A percentile compares a stretch with the other conserved stretches of the same genome.
phyloP scores from a whole-genome alignment of 2,113 vertebrate genomes.

The Mustela lutreola region DNA sequence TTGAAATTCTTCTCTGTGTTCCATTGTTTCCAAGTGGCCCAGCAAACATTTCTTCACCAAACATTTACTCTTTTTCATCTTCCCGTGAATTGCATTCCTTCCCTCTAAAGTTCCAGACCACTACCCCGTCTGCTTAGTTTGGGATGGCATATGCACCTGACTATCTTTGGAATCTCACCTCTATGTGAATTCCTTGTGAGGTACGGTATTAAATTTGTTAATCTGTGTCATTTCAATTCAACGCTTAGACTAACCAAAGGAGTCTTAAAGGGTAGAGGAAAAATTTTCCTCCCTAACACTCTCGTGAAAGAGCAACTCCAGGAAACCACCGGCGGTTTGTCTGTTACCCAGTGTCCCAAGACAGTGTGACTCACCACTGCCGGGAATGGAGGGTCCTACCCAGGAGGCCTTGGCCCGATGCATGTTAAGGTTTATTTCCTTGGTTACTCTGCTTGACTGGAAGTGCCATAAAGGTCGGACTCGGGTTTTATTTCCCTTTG shows the following conservation, averaged over 20 bases:
- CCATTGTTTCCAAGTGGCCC: not conserved
- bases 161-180: not conserved
- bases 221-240: not conserved
- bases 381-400: too few relatives aligned
- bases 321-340: not conserved
- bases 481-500: not conserved
- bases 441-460: not conserved
- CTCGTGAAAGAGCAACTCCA: accelerated
- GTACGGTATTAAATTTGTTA: not conserved
- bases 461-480: not conserved
- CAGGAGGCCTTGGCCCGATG: not conserved
- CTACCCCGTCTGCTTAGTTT: not conserved
- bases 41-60: not conserved
- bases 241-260: not conserved
- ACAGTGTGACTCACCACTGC: not conserved
- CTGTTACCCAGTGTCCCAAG: not conserved
- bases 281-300: not conserved
- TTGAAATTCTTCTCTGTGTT: not conserved
- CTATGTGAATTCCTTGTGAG: not conserved
- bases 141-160: not conserved
- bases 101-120: not conserved
- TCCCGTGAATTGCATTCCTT: not conserved
- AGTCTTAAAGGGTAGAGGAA: not conserved
- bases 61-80: not conserved
- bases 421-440: too few relatives aligned